Evolutionary conservation across 2,888 invertebrate genomes (phyloP).

Genomic region (Liodrosophila aerea): DNA sequence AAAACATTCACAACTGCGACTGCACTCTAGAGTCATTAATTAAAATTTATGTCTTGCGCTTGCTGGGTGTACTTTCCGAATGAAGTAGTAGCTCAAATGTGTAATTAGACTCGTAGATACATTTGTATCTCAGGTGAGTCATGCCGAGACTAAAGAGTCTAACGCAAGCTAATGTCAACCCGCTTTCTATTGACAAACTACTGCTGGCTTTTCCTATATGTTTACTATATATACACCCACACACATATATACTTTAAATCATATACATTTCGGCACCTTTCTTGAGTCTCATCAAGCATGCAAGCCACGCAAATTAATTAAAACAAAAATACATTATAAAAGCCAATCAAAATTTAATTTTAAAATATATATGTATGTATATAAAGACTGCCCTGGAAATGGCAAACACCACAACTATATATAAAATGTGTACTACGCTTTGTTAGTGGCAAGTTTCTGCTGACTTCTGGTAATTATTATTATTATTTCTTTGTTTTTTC

Average conservation of each 20-base stretch:
- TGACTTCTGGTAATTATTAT: slow-evolving; percentile 22
- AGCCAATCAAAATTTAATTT: slow-evolving; percentile 23
- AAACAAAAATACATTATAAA: slow-evolving; percentile 55
- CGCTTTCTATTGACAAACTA: slow-evolving; percentile 60
- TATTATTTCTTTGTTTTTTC: slow-evolving; percentile 2
- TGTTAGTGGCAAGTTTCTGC: slow-evolving; percentile 29
- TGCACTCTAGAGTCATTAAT: slow-evolving; percentile 55
- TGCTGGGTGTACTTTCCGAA: slow-evolving; percentile 10
- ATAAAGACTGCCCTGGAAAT: slow-evolving; percentile 43
- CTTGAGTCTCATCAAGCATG: slow-evolving; percentile 58
- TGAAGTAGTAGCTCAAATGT: too few relatives aligned
- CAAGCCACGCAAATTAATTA: slow-evolving; percentile 65
- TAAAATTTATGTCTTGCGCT: slow-evolving; percentile 51
- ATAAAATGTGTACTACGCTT: slow-evolving; percentile 31
- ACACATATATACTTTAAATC: slow-evolving; percentile 2
- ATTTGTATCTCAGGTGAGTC: slow-evolving; percentile 28
- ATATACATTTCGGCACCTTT: slow-evolving; percentile 28
- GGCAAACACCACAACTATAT: slow-evolving; percentile 52
- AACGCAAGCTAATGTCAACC: slow-evolving; percentile 27
- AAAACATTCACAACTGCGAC: slow-evolving; percentile 3
- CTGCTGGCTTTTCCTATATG: slow-evolving; percentile 30
- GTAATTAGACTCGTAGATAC: slow-evolving; percentile 12
- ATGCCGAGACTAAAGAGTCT: slow-evolving; percentile 21
- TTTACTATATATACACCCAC: neutral
- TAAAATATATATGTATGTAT: slow-evolving; percentile 27